These are phyloP conservation scores for Tanytarsus gracilentus DNA, from an alignment of 2,888 invertebrate species.

Conservation along the genomic window DNA sequence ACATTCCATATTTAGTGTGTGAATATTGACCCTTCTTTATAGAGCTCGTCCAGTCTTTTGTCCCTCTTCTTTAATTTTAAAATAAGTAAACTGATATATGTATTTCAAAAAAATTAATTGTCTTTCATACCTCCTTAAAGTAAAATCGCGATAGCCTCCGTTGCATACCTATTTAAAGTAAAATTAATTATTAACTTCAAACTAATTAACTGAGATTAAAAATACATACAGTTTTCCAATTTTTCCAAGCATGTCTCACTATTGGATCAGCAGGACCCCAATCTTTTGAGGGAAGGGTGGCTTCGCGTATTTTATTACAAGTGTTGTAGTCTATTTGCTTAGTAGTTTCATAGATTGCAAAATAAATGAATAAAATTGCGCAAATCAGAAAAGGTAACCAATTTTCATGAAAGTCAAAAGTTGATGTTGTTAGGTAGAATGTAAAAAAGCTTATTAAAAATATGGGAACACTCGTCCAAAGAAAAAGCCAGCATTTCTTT, in stretches of 20 bases:
- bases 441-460: conserved; percentile 39
- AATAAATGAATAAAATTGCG: conserved; percentile 36
- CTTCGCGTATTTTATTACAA: conserved; percentile 44
- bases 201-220: too few relatives aligned
- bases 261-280: conserved; percentile 45
- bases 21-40: conserved; percentile 43
- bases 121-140: too few relatives aligned
- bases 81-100: too few relatives aligned
- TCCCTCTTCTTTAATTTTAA: conserved; percentile 42
- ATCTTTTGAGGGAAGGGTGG: conserved; percentile 43
- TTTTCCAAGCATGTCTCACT: conserved; percentile 44
- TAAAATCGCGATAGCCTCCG: conserved; percentile 42
- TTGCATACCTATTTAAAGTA: too few relatives aligned
- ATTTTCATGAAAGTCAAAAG: conserved; percentile 40
- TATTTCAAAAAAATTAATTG: too few relatives aligned
- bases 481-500: conserved; percentile 39
- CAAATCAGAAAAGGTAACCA: conserved; percentile 42
- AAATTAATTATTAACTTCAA: too few relatives aligned
- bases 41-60: conserved; percentile 43
- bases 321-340: conserved; percentile 44
- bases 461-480: conserved; percentile 42
- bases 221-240: conserved; percentile 43
- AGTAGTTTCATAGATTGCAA: conserved; percentile 41
- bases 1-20: conserved; percentile 35
- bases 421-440: conserved; percentile 42